Conservation (phyloP, 2,888 invertebrate genomes). For the Galeruca laticollis region DNA sequence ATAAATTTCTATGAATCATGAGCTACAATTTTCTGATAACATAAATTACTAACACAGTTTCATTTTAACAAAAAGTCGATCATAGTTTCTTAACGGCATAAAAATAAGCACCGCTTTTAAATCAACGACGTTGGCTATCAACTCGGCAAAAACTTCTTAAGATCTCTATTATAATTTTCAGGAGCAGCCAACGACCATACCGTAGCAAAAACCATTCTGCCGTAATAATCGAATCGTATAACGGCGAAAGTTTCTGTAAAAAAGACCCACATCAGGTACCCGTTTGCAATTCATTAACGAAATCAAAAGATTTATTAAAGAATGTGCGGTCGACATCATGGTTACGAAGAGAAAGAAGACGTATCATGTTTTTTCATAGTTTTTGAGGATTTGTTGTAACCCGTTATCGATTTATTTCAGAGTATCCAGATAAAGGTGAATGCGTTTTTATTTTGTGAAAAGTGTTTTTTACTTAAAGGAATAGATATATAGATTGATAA, state of each 20-base stretch:
- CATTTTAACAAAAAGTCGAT: constrained; percentile 1
- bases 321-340: constrained; percentile 8
- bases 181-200: constrained; percentile 48
- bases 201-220: constrained; percentile 46
- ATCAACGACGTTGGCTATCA: constrained; percentile 12
- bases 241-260: constrained; percentile 57
- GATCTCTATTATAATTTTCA: constrained; percentile 64
- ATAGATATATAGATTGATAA: too few species aligned
- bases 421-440: background rate
- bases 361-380: constrained; percentile 5
- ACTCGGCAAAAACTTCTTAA: constrained; percentile 55
- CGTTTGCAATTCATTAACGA: constrained; percentile 58
- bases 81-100: background rate
- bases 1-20: too few species aligned
- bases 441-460: background rate
- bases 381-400: constrained; percentile 9
- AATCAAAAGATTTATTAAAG: constrained; percentile 30
- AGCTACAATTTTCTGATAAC: too few species aligned
- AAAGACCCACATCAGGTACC: constrained; percentile 58
- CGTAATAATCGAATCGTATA: constrained; percentile 49
- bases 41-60: too few species aligned
- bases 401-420: constrained; percentile 11
- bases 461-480: background rate
- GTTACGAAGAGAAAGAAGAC: constrained; percentile 14
- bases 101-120: background rate